A percentile compares a stretch with the other conserved stretches of the same genome.
phyloP scores from a whole-genome alignment of 2,888 invertebrate species.

The Malacosoma neustria region DNA sequence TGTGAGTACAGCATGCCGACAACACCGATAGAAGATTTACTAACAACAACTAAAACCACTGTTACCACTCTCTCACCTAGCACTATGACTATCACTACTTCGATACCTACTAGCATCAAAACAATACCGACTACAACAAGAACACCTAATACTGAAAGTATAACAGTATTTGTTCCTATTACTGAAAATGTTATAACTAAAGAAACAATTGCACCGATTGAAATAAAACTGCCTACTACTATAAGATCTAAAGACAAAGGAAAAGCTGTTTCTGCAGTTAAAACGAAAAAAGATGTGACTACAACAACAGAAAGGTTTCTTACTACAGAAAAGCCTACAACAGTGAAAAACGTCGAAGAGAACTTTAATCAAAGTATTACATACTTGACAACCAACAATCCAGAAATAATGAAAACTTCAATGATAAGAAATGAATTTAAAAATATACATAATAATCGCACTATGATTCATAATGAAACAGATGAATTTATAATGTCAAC shows the following conservation, averaged over 20 bases:
- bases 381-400: constrained; percentile 7
- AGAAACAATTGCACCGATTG: not conserved
- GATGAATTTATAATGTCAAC: no score
- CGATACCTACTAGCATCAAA: constrained; percentile 9
- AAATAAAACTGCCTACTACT: not conserved
- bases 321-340: constrained; percentile 8
- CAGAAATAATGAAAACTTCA: not conserved
- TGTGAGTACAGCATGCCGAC: constrained; percentile 52
- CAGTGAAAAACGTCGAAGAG: no score
- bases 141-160: not conserved
- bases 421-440: not conserved
- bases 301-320: constrained; percentile 4
- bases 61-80: constrained; percentile 19
- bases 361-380: no score
- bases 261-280: constrained; percentile 6
- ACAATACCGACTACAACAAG: constrained; percentile 6
- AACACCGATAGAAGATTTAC: constrained; percentile 42
- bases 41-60: constrained; percentile 48
- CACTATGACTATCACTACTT: constrained; percentile 16
- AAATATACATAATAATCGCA: not conserved
- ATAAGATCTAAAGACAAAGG: not conserved
- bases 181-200: not conserved
- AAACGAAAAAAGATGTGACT: constrained; percentile 8
- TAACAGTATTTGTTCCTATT: not conserved
- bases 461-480: no score